phyloP scores from a whole-genome alignment of 2,113 vertebrate genomes.

The Cnemophilus loriae region DNA sequence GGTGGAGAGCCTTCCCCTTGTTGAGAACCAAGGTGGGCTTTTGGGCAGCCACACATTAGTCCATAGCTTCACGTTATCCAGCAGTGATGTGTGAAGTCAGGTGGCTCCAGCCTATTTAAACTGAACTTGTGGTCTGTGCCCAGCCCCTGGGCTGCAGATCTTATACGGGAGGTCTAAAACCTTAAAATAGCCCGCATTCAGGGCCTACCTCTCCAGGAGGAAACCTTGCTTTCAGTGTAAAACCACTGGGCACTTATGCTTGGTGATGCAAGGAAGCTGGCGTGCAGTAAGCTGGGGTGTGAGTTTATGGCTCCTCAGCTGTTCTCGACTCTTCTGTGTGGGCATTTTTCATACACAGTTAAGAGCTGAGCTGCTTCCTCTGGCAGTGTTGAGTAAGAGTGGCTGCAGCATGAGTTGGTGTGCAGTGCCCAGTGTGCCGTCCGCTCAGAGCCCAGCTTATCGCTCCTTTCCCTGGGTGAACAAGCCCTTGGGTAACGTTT shows the following conservation, averaged over 20 bases:
- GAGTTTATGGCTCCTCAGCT: neutral
- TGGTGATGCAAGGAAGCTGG: neutral
- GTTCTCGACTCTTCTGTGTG: neutral
- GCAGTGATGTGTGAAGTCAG: neutral
- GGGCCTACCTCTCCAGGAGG: neutral
- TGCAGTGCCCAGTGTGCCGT: neutral
- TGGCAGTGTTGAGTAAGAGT: neutral
- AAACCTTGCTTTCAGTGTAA: neutral
- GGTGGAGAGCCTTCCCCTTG: neutral
- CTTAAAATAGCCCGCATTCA: neutral
- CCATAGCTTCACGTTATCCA: fast-evolving
- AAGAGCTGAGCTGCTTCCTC: neutral
- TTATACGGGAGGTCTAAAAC: neutral
- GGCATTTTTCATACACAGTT: neutral
- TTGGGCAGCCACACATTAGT: neutral
- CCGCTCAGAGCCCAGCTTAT: neutral
- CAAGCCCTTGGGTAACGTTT: neutral
- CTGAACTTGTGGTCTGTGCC: neutral
- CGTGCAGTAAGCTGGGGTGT: neutral
- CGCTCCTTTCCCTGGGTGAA: neutral
- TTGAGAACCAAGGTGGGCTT: neutral
- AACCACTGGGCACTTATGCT: neutral
- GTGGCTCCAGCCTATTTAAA: neutral
- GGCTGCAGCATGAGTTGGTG: fast-evolving
- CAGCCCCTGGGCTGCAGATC: neutral